These are phyloP conservation scores for Scomberomorus guttatus DNA, from an alignment of 2,797 vertebrate species.

Conservation along the genomic window DNA sequence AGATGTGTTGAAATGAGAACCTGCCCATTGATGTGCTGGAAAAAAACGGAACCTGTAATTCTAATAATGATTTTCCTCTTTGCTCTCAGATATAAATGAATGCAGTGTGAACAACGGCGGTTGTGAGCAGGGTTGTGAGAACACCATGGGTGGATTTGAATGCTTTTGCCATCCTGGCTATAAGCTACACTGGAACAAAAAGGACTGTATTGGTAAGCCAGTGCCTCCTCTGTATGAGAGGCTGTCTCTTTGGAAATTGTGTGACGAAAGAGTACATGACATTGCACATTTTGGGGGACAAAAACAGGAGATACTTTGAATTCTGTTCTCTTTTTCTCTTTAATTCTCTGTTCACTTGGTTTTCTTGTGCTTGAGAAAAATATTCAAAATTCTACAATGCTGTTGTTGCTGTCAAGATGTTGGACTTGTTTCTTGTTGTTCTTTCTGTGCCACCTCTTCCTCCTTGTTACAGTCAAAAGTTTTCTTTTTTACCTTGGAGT, in stretches of 20 bases:
- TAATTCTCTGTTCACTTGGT: conserved; percentile 77
- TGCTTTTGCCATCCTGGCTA: conserved; percentile 92
- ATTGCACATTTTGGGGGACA: conserved; percentile 57
- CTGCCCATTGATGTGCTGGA: conserved; percentile 8
- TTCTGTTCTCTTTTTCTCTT: conserved; percentile 81
- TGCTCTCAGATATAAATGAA: conserved; percentile 92
- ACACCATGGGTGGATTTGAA: conserved; percentile 90
- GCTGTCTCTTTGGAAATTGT: conserved; percentile 12
- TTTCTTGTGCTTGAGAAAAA: conserved; percentile 67
- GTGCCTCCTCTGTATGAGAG: conserved; percentile 73
- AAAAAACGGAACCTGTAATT: conserved; percentile 29
- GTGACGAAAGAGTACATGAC: conserved; percentile 7
- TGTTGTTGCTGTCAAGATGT: conserved; percentile 39
- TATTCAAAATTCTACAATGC: conserved; percentile 34
- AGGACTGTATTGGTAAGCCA: conserved; percentile 97
- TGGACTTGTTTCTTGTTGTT: conserved; percentile 5
- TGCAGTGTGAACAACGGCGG: conserved; percentile 96
- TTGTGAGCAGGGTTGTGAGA: conserved; percentile 94
- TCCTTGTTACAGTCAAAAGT: conserved; percentile 32
- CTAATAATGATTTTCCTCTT: conserved; percentile 24
- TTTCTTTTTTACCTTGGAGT: conserved; percentile 83
- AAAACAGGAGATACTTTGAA: conserved; percentile 99
- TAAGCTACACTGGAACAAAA: conserved; percentile 98
- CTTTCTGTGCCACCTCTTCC: conserved; percentile 15
- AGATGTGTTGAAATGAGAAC: conserved; percentile 19